Evolutionary conservation across 2,888 invertebrate genomes (phyloP).

Genomic region (Thyatira batis): DNA sequence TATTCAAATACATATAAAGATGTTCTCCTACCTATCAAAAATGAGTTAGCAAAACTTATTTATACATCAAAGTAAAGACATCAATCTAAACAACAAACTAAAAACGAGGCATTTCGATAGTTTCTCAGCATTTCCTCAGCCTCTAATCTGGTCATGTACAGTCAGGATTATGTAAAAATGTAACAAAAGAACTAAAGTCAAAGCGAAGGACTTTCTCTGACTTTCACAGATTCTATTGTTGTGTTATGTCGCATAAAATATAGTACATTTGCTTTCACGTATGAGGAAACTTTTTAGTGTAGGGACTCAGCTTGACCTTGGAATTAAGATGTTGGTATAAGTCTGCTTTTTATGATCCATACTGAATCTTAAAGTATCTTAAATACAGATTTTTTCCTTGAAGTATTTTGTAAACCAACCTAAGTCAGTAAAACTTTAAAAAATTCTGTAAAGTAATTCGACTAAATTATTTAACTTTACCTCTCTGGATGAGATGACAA

Average conservation of each 20-base stretch:
- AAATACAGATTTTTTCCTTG: too few species aligned
- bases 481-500: too few species aligned
- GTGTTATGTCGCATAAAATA: not conserved
- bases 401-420: too few species aligned
- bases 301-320: not conserved
- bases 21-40: too few species aligned
- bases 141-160: not conserved
- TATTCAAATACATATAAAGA: too few species aligned
- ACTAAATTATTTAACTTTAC: too few species aligned
- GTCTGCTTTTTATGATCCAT: not conserved
- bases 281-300: not conserved
- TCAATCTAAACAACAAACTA: not conserved
- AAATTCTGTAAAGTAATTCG: too few species aligned
- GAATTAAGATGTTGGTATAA: not conserved
- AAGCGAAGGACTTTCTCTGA: not conserved
- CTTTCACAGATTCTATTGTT: not conserved
- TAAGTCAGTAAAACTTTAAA: too few species aligned
- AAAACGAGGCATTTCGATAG: too few species aligned
- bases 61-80: not conserved
- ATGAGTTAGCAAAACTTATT: too few species aligned
- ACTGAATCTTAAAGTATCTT: too few species aligned
- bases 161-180: not conserved
- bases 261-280: not conserved
- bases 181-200: not conserved
- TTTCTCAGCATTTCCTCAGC: not conserved